Evolutionary conservation across 1,140 invertebrate genomes (phyloP), one percentile per base, ranked within the genome.

Genomic region (Cotesia typhae): DNA sequence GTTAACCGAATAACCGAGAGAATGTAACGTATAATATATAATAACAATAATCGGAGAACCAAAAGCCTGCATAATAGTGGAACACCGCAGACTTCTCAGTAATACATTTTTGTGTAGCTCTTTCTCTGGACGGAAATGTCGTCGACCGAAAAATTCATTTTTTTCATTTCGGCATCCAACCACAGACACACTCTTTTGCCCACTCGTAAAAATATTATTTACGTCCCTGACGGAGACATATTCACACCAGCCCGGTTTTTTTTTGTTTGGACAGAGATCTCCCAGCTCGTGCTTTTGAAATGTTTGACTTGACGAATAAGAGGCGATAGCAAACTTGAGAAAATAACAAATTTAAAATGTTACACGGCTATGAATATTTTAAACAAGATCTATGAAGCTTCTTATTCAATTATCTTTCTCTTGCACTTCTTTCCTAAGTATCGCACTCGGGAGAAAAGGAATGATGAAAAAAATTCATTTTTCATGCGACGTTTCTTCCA

Each of bases 161-260:
- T 69, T 71, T 72, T 65, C 73, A 60, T 71, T 68, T 59, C 69
- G 63, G 36, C 53, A 52, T 53, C 68, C 71, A 69, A 75, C 67
- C 74, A 69, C 74, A 72, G 69, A 64, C 38, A 57, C 53, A 67
- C 70, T 66, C 37, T 71, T 69, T 60, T 65, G 67, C 66, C 37
- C 59, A 68, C 70, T 73, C 71, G 71, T 76, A 76, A 76, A 76
- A 76, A 76, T 74, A 71, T 74, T 72, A 74, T 76, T 76, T 74
- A 74, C 66, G 68, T 47, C 41, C 69, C 53, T 51, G 4, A 37
- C 17, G 57, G 35, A 55, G 14, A 59, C 67, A 41, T 55, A 37
- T 35, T 38, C 55, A 70, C 57, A 6, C 57, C 36, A 55, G 52
- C 2, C 28, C 37, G n/a, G 66, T 38, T 20, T 72, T 70, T 70